These are phyloP conservation scores for Myxocyprinus asiaticus DNA, from an alignment of 2,113 vertebrate genomes.

Conservation along the genomic window DNA sequence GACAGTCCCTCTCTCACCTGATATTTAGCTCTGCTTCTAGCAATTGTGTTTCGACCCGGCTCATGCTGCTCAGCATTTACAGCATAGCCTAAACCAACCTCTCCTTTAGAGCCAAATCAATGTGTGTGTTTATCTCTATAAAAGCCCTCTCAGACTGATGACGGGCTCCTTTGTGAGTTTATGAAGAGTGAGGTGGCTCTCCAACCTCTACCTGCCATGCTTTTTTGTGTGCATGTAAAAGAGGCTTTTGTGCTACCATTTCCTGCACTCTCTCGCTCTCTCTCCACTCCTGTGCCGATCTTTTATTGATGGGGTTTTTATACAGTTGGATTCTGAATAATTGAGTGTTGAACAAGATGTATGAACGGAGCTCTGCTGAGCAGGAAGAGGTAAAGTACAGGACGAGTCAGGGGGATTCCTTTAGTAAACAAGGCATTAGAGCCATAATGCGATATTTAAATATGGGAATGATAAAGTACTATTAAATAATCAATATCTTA, in stretches of 20 bases:
- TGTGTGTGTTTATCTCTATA: slow-evolving; percentile 50
- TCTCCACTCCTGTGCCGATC: not conserved
- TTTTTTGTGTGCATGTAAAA: slow-evolving; percentile 35
- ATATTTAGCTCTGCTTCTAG: slow-evolving; percentile 17
- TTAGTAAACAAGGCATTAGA: not conserved
- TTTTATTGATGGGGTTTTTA: slow-evolving; percentile 55
- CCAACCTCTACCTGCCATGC: slow-evolving; percentile 40
- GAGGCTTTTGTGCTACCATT: slow-evolving; percentile 27
- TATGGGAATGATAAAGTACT: no score
- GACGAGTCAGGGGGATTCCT: slow-evolving; percentile 18
- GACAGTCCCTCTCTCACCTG: not conserved
- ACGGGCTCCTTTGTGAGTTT: slow-evolving; percentile 44
- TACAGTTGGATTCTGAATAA: slow-evolving; percentile 49
- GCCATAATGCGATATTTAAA: no score
- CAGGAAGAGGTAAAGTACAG: slow-evolving; percentile 26
- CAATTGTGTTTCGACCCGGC: slow-evolving; percentile 3
- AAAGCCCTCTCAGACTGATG: slow-evolving; percentile 45
- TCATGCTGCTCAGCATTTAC: slow-evolving; percentile 45
- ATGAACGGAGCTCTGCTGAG: slow-evolving; percentile 4
- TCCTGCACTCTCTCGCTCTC: not conserved
- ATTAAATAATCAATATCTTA: no score
- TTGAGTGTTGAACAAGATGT: slow-evolving; percentile 24
- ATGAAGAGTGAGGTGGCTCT: slow-evolving; percentile 16
- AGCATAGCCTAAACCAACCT: slow-evolving; percentile 18
- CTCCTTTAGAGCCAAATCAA: slow-evolving; percentile 2